Conservation (phyloP, 2,797 vertebrate species). For the Pithecia hirsuta region DNA sequence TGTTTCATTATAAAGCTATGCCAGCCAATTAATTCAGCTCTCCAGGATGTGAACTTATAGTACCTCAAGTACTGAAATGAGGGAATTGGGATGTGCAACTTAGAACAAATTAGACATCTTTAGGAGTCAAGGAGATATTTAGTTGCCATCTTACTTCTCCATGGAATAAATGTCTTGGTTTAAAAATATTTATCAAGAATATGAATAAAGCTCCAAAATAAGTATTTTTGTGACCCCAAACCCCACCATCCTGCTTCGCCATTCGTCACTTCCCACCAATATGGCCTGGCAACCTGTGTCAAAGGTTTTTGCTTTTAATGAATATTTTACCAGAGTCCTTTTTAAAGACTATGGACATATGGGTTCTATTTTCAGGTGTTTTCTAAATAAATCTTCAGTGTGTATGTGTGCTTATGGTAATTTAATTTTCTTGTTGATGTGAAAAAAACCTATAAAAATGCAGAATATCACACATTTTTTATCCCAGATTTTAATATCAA, state of each 20-base stretch:
- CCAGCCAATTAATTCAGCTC: conserved; percentile 41
- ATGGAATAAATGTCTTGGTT: background rate
- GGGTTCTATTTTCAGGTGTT: conserved; percentile 18
- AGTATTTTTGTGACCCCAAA: background rate
- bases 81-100: conserved; percentile 12
- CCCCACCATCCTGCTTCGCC: background rate
- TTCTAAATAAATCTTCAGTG: conserved; percentile 26
- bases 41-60: background rate
- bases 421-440: conserved; percentile 54
- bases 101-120: background rate
- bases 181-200: conserved; percentile 19
- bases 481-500: conserved; percentile 64
- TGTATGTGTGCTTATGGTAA: background rate
- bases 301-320: background rate
- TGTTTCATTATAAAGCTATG: conserved; percentile 64
- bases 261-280: background rate
- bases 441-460: conserved; percentile 57
- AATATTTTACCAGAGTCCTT: background rate
- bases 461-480: conserved; percentile 40
- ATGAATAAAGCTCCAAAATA: background rate
- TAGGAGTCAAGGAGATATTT: background rate
- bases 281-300: background rate
- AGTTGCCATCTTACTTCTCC: background rate
- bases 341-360: background rate
- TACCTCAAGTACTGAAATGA: background rate